Base-by-base conservation (phyloP, 1,140 invertebrate species). In the Elymnias hypermnestra region DNA sequence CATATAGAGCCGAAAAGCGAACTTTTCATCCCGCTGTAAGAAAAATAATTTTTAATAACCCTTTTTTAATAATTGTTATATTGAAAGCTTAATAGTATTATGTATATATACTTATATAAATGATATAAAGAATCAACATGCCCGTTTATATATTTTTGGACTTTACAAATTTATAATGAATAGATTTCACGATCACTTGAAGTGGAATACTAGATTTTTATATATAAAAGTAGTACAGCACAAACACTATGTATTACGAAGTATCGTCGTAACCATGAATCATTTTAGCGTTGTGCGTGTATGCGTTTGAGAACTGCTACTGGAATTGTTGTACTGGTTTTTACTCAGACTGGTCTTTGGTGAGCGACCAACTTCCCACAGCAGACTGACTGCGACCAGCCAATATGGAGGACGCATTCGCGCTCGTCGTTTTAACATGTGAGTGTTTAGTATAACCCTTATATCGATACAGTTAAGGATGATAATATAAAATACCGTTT, bases 351-450 rank as follows among this genome's bases (percentile, higher is more conserved):
- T 35, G 17, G 18, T 28, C 29, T 40, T 9, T 35, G 21, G 38
- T 12, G n/a, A n/a, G n/a, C n/a, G n/a, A n/a, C n/a, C n/a, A n/a
- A 12, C 14, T 17, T 17, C 7, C 1, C 17, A 48, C 19, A 85
- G 26, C 57, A 64, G 42, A 60, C 36, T 46, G 63, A 40, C 42
- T 42, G 29, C 35, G 57, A 56, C 50, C 61, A 49, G 48, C 56
- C 50, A 55, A 36, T 47, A 81, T 81, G 76, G 63, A 64, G 62
- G 57, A 66, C 68, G 48, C 33, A 42, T 45, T 26, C 14, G 21
- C 63, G 62, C 63, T 81, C 76, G 48, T 77, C 63, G 62, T 76
- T 74, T 56, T 77, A 73, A 63, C 73, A 59, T 47, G 76, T 81
- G 47, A 81, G 76, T 81, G 26, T 52, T 31, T 33, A 44, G 40